A percentile compares a stretch with the other conserved stretches of the same genome.
Evolutionary conservation across 2,797 vertebrate genomes (phyloP).

Genomic region (Hybognathus amarus): DNA sequence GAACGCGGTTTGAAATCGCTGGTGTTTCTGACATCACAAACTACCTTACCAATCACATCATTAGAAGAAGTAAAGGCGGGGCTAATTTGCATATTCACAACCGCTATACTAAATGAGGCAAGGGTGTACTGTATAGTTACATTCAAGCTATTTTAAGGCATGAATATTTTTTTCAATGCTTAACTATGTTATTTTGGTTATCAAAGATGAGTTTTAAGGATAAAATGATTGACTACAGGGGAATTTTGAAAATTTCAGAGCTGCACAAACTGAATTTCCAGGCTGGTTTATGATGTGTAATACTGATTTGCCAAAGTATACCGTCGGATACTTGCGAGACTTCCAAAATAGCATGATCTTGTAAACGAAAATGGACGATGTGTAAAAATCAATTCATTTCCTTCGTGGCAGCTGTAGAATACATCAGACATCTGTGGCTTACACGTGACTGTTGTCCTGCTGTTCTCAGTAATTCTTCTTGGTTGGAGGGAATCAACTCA

Average conservation of each 20-base stretch:
- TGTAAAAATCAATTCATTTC: constrained; percentile 5
- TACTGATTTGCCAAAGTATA: neutral
- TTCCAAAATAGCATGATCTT: neutral
- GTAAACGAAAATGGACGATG: neutral
- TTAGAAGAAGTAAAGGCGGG: too few relatives aligned
- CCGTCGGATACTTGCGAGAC: neutral
- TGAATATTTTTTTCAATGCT: too few relatives aligned
- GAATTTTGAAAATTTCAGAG: neutral
- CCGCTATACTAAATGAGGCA: too few relatives aligned
- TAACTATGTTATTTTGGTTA: too few relatives aligned
- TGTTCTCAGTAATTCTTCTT: constrained; percentile 30
- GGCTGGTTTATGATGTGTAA: neutral
- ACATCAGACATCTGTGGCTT: constrained; percentile 36
- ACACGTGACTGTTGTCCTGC: constrained; percentile 21
- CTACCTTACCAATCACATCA: too few relatives aligned
- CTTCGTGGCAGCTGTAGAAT: constrained; percentile 20
- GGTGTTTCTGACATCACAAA: too few relatives aligned
- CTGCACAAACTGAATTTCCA: neutral
- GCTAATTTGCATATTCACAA: too few relatives aligned
- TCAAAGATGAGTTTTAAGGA: too few relatives aligned
- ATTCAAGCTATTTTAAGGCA: too few relatives aligned
- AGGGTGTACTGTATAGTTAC: too few relatives aligned
- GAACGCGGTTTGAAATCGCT: too few relatives aligned
- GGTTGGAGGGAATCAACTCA: constrained; percentile 20
- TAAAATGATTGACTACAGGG: too few relatives aligned